These are phyloP conservation scores for Idaea straminata DNA, from an alignment of 2,888 invertebrate species.

Conservation along the genomic window DNA sequence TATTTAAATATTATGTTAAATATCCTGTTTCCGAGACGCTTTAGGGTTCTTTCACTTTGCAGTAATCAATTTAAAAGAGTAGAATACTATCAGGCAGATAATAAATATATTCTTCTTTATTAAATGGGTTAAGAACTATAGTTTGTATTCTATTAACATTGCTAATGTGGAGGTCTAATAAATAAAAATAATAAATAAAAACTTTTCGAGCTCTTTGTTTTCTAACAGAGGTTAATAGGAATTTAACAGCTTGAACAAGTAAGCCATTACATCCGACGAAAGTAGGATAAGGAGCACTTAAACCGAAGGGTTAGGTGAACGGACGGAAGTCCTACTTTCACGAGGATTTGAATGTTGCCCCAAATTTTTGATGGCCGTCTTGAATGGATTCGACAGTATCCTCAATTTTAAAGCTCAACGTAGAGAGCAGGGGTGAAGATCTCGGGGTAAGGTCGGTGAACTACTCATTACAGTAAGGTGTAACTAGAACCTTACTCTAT, in stretches of 20 bases:
- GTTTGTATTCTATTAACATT: too few species aligned
- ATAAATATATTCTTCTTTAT: too few species aligned
- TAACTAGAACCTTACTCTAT: background rate
- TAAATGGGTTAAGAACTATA: too few species aligned
- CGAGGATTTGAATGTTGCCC: constrained; percentile 21
- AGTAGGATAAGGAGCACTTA: constrained; percentile 1
- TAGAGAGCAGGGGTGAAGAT: background rate
- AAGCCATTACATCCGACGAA: constrained; percentile 2
- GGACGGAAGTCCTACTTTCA: constrained; percentile 19
- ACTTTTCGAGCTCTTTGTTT: background rate
- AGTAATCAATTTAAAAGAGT: too few species aligned
- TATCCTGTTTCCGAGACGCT: too few species aligned
- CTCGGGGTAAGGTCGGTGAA: background rate
- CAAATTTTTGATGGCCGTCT: constrained; percentile 18
- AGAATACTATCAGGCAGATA: too few species aligned
- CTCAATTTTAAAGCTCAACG: background rate
- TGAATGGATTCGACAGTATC: constrained; percentile 1
- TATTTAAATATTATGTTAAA: too few species aligned
- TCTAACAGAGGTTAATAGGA: background rate
- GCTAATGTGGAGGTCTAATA: too few species aligned
- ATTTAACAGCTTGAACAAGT: background rate
- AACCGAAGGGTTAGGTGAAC: constrained; percentile 5
- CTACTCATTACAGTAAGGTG: background rate
- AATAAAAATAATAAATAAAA: too few species aligned
- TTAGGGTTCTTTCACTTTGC: too few species aligned